Evolutionary conservation across 2,888 invertebrate species (phyloP).

Genomic region (Dromius quadrimaculatus): DNA sequence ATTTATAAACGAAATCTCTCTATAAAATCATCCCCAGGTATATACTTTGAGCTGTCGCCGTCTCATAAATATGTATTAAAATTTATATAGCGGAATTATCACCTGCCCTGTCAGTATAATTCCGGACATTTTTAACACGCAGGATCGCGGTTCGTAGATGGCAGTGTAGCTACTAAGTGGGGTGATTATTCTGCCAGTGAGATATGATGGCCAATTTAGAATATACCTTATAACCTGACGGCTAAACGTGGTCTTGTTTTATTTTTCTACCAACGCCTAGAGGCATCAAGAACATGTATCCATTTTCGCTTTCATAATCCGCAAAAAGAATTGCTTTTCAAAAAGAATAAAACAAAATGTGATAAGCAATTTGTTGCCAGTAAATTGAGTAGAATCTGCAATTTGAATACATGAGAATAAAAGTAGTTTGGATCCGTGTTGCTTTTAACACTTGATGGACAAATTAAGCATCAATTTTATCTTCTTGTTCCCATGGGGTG

Average conservation of each 20-base stretch:
- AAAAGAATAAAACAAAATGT: too few relatives aligned
- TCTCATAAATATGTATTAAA: slow-evolving; percentile 66
- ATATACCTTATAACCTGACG: slow-evolving; percentile 46
- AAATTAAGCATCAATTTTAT: too few relatives aligned
- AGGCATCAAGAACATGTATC: background rate
- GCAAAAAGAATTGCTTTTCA: too few relatives aligned
- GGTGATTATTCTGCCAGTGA: slow-evolving; percentile 49
- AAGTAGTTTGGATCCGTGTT: too few relatives aligned
- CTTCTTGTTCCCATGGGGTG: too few relatives aligned
- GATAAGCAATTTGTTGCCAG: too few relatives aligned
- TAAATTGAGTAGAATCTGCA: too few relatives aligned
- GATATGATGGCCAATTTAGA: slow-evolving; percentile 52
- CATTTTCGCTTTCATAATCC: slow-evolving; percentile 13
- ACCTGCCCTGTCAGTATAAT: slow-evolving; percentile 61
- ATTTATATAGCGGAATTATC: slow-evolving; percentile 64
- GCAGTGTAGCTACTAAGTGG: slow-evolving; percentile 46
- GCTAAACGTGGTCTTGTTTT: slow-evolving; percentile 33
- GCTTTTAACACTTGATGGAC: too few relatives aligned
- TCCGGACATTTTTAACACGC: slow-evolving; percentile 59
- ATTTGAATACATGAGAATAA: too few relatives aligned
- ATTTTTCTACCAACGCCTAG: slow-evolving; percentile 4
- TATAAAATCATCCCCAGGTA: slow-evolving; percentile 48
- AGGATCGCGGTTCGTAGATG: background rate
- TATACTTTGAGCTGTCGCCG: slow-evolving; percentile 60
- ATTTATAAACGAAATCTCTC: slow-evolving; percentile 49